Evolutionary conservation across 2,888 invertebrate species (phyloP), one percentile per base, ranked within the genome.

Genomic region (Drosophila niveifrons): DNA sequence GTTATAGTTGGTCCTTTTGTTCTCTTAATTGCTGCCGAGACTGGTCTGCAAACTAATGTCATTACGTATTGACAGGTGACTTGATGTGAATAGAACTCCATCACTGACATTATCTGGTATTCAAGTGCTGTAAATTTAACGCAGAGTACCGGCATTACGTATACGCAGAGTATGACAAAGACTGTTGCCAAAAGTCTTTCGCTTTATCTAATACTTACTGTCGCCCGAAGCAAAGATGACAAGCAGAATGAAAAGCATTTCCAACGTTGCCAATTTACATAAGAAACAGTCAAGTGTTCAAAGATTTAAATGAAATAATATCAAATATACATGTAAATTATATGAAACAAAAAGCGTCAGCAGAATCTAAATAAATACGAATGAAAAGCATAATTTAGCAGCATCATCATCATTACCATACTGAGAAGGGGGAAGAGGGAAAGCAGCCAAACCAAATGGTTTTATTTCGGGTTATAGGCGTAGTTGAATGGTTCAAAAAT

Each of bases 401-500:
- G 65, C 78, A 83, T 53, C 55, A 62, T 62, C 53, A 61, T 56
- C 10, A 29, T 79, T 61, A 67, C 67, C 64, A 74, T 66, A 76
- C 69, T 39, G 58, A 64, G 13, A 58, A 41, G 50, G 71, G 71
- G 78, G 74, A 70, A 13, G n/a, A 31, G 58, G 51, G 51, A 59
- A 72, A 59, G 68, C 62, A 65, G 66, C 44, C 44, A 56, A 56
- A 48, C 39, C 67, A 67, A 23, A 23, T 4, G 67, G 75, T 61
- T 46, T 46, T 53, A 8, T 43, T 7, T 44, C 39, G 48, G 31
- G 13, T 41, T 41, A 28, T 47, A 23, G 48, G 52, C 59, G 64
- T 31, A 55, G 39, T 39, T 17, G 55, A 18, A 17, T 55, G 72
- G 69, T 48, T 67, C 34, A 46, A 74, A 87, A 85, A 88, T 88